Evolutionary conservation across 2,113 vertebrate species (phyloP).

Genomic region (Grammomys surdaster): DNA sequence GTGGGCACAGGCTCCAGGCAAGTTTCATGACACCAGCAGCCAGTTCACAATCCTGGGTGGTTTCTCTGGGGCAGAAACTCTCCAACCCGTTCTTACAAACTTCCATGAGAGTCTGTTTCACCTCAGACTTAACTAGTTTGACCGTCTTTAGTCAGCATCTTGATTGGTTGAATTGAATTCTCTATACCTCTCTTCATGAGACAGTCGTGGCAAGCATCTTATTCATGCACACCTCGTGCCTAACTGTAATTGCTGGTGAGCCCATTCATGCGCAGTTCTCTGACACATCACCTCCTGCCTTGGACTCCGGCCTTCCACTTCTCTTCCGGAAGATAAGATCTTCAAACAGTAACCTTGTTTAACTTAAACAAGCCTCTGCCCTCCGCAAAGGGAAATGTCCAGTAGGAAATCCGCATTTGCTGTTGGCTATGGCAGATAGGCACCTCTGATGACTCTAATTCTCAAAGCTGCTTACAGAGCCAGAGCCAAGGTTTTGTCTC

Average conservation of each 20-base stretch:
- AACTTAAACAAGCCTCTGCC: conserved; percentile 80
- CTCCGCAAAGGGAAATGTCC: conserved; percentile 70
- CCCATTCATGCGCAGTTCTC: conserved; percentile 57
- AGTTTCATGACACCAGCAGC: conserved; percentile 49
- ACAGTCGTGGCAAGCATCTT: neutral
- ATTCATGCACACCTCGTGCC: neutral
- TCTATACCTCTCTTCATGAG: neutral
- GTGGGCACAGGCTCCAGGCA: conserved; percentile 12
- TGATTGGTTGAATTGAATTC: conserved; percentile 7
- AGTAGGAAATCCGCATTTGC: conserved; percentile 65
- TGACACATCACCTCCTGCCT: conserved; percentile 52
- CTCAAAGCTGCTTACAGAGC: conserved; percentile 30
- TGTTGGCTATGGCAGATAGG: conserved; percentile 66
- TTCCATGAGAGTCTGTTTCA: neutral
- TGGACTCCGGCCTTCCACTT: conserved; percentile 72
- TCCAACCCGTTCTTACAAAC: neutral
- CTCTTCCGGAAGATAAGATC: conserved; percentile 76
- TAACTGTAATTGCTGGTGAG: conserved; percentile 59
- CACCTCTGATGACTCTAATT: neutral
- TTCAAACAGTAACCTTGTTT: conserved; percentile 66
- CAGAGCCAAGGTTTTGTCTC: conserved; percentile 4
- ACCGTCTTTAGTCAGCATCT: neutral
- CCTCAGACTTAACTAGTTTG: neutral
- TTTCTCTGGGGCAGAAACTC: conserved; percentile 52
- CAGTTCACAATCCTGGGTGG: conserved; percentile 44